Base-by-base conservation (phyloP, 2,113 vertebrate genomes). In the Orthonyx spaldingii region DNA sequence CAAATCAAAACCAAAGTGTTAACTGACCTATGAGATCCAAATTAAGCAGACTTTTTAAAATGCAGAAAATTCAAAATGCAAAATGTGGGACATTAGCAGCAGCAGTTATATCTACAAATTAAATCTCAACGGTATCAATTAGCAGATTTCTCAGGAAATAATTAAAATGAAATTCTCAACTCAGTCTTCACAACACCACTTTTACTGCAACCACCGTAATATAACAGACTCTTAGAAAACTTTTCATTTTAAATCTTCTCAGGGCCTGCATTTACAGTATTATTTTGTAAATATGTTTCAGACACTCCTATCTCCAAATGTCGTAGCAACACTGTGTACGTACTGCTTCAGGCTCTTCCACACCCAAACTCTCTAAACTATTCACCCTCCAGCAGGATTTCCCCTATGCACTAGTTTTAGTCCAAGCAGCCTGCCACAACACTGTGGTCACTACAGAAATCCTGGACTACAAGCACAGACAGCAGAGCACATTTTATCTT, bases 61-160 rank as follows among this genome's bases (percentile, higher is more conserved):
- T 30, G 83, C 70, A 93, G 41, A 55, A 81, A 71, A 78, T 35
- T 81, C 53, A 41, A 56, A 87, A 94, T 56, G 42, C 49, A 64
- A 39, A 84, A 91, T 91, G 37, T 68, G 61, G 89, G 49, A 19
- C 89, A 93, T 57, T 64, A 76, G 49, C 41, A 95, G 75, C 24
- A 66, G 86, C 32, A 91, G 57, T 33, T 61, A 28, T 84, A 87
- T 26, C 70, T 90, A 71, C 37, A 17, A 77, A 92, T 77, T 77
- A 88, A 97, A 82, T 82, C 81, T 92, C 91, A 94, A 28, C 14
- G 65, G 91, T 85, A 94, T 53, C 61, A 95, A 94, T 94, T 93
- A 95, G 81, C 16, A 82, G 42, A 88, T 75, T 90, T 89, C 64
- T 88, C 79, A 50, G 66, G 70, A 94, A 91, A 87, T 68, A 89